Conservation (phyloP, 1,140 invertebrate genomes). For the Tetranychus urticae region DNA sequence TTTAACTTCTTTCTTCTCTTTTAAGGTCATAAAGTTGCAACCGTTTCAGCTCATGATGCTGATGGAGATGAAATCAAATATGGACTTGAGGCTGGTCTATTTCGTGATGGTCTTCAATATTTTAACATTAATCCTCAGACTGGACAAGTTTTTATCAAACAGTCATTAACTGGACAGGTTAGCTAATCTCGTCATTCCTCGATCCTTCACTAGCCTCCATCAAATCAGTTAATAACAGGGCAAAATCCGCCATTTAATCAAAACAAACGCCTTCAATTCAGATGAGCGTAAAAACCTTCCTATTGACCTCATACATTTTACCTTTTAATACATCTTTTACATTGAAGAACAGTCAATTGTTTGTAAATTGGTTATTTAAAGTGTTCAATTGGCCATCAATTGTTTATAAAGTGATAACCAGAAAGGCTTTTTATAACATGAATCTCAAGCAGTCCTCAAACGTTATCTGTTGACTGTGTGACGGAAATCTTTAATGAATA, state of each 20-base stretch:
- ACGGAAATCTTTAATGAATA: too few relatives aligned
- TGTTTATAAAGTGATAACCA: too few relatives aligned
- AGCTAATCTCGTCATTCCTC: constrained; percentile 13
- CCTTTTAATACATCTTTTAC: too few relatives aligned
- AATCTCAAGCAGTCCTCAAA: too few relatives aligned
- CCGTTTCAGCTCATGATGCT: background rate
- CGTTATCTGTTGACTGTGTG: too few relatives aligned
- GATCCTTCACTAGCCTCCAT: background rate
- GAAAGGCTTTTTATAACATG: too few relatives aligned
- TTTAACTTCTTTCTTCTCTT: background rate
- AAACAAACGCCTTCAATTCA: background rate
- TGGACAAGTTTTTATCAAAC: constrained; percentile 40
- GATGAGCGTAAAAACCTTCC: background rate
- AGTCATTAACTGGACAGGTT: constrained; percentile 37
- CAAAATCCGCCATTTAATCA: background rate
- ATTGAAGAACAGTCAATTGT: too few relatives aligned
- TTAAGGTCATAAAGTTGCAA: background rate
- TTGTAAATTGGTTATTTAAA: too few relatives aligned
- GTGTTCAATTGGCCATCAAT: too few relatives aligned
- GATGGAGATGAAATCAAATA: constrained; percentile 34
- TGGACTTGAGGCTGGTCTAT: constrained; percentile 30
- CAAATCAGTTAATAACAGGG: background rate
- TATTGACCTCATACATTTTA: too few relatives aligned
- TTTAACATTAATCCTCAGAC: constrained; percentile 40
- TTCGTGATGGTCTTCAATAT: constrained; percentile 23